Percentiles rank a stretch among this genome's conserved stretches.
These are phyloP conservation scores for Cavia porcellus DNA, from an alignment of 2,113 vertebrate genomes.

Conservation along the genomic window DNA sequence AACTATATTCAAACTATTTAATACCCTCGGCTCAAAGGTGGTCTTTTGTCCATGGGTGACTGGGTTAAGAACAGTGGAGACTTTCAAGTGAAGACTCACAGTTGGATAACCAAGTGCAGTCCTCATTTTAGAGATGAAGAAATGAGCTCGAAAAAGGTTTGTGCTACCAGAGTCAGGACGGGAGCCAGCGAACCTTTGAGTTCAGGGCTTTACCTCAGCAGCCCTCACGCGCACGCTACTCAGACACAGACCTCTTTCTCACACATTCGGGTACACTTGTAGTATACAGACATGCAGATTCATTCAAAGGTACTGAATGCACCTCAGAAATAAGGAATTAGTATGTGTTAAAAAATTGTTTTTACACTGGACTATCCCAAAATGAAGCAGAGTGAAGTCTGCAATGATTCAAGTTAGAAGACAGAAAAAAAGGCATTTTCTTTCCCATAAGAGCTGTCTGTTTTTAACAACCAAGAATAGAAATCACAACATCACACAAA, in stretches of 20 bases:
- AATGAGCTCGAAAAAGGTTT: not conserved
- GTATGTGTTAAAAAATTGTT: not conserved
- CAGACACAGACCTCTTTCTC: not conserved
- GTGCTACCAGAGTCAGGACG: not conserved
- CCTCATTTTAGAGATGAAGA: not conserved
- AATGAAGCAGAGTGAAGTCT: not conserved
- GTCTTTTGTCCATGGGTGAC: not conserved
- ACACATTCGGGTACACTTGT: constrained; percentile 17
- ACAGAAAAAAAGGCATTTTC: not conserved
- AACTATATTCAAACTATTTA: constrained; percentile 33
- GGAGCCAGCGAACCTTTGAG: not conserved
- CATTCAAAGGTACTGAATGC: not conserved
- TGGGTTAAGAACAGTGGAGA: not conserved
- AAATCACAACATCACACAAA: constrained; percentile 77
- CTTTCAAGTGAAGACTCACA: not conserved
- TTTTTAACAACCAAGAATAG: constrained; percentile 31
- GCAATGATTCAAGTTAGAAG: not conserved
- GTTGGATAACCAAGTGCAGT: not conserved
- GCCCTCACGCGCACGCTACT: not conserved
- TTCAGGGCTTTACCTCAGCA: not conserved
- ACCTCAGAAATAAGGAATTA: constrained; percentile 10
- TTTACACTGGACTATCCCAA: constrained; percentile 7
- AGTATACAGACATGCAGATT: not conserved
- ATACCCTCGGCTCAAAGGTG: not conserved
- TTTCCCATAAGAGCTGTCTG: not conserved